Conservation (phyloP, 2,113 vertebrate species). For the Ginglymostoma cirratum region DNA sequence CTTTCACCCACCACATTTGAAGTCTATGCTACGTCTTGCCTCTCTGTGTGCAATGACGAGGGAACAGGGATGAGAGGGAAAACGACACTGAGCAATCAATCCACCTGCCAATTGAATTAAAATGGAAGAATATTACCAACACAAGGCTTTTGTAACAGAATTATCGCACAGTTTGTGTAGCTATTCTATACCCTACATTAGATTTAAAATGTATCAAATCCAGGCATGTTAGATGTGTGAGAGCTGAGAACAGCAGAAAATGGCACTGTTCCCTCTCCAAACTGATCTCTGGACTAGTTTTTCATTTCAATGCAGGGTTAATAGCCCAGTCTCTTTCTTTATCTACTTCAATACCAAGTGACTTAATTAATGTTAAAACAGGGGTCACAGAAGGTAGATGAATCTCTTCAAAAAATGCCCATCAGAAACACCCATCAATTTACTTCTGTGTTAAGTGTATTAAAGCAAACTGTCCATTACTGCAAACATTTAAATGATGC, state of each 20-base stretch:
- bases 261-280: background rate
- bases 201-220: background rate
- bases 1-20: background rate
- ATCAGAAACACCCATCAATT: background rate
- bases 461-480: background rate
- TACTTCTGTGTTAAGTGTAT: background rate
- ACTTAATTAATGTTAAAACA: background rate
- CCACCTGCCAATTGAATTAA: conserved; percentile 7
- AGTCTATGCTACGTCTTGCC: background rate
- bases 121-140: background rate
- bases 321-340: background rate
- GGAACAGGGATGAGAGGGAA: background rate
- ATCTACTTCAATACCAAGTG: background rate
- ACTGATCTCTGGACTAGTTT: background rate
- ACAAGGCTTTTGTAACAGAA: background rate
- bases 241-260: background rate
- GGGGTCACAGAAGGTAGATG: background rate
- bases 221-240: background rate
- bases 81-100: background rate
- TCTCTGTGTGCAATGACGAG: background rate
- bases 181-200: background rate
- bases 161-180: background rate
- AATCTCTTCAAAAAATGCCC: background rate
- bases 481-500: background rate
- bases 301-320: background rate